These are phyloP conservation scores for Sebastes vulpes DNA, from an alignment of 2,797 vertebrate genomes.

Conservation along the genomic window DNA sequence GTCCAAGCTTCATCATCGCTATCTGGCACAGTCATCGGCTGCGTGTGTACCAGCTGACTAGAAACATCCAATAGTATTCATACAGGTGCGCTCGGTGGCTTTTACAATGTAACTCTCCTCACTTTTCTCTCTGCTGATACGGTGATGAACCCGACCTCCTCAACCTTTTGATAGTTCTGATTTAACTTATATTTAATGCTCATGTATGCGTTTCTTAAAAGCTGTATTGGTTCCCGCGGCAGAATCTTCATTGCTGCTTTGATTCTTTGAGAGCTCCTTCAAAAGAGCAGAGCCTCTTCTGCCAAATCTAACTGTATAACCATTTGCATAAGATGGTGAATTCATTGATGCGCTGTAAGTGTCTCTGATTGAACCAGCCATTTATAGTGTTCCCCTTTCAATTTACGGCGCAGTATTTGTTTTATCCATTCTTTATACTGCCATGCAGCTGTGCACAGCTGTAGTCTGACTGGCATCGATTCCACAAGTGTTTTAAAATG, in stretches of 20 bases:
- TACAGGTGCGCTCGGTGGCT: neutral
- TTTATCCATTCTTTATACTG: neutral
- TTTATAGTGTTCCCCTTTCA: neutral
- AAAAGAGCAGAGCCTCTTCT: neutral
- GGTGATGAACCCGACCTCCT: neutral
- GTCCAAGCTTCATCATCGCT: neutral
- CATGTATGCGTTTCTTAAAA: neutral
- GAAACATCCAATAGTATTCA: neutral
- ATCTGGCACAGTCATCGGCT: neutral
- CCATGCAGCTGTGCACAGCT: neutral
- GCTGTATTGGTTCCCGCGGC: neutral
- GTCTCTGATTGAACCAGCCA: neutral
- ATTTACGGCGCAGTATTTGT: neutral
- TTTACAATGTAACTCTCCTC: neutral
- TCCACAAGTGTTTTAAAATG: neutral
- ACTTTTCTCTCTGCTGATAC: neutral
- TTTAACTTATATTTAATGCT: neutral
- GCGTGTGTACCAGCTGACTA: neutral
- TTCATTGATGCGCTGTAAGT: neutral
- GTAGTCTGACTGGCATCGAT: neutral
- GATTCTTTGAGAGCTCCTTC: neutral
- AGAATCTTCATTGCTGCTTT: neutral
- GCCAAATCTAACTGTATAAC: too few species aligned
- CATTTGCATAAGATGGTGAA: neutral
- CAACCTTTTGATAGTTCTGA: neutral